Evolutionary conservation across 2,113 vertebrate genomes (phyloP).

Genomic region (Pseudorasbora parva): DNA sequence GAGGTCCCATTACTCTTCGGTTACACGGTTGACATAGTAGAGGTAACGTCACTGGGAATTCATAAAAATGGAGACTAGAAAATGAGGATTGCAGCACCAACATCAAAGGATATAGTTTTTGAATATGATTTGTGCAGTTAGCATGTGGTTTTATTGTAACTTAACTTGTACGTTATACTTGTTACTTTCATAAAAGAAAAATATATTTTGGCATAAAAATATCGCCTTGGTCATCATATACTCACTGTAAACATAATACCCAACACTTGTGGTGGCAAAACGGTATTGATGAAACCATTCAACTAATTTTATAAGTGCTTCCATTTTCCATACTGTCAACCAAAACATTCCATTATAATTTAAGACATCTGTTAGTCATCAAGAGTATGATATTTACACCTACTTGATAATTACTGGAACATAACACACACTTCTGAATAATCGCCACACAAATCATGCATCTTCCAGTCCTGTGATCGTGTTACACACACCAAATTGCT

Average conservation of each 20-base stretch:
- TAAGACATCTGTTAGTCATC: constrained; percentile 44
- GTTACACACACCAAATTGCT: constrained; percentile 26
- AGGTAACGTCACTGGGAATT: constrained; percentile 14
- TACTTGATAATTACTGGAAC: constrained; percentile 29
- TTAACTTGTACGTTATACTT: not conserved
- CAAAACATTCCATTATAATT: constrained; percentile 32
- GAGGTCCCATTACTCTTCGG: constrained; percentile 35
- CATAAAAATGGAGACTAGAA: constrained; percentile 7
- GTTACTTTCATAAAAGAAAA: not conserved
- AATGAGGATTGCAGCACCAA: constrained; percentile 8
- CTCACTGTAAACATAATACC: not conserved
- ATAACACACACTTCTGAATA: constrained; percentile 38
- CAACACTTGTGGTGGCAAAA: not conserved
- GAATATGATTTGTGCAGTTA: not conserved
- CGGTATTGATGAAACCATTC: not conserved
- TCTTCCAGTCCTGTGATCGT: constrained; percentile 8
- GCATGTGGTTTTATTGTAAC: not conserved
- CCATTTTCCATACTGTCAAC: constrained; percentile 29
- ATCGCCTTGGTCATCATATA: not conserved
- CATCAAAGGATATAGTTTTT: constrained; percentile 14
- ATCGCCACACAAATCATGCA: constrained; percentile 10
- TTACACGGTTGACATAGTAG: constrained; percentile 28
- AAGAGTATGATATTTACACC: constrained; percentile 40
- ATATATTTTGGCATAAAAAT: not conserved
- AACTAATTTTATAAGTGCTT: constrained; percentile 33